A percentile compares a stretch with the other conserved stretches of the same genome.
These are phyloP conservation scores for Loripinus fragilis DNA, from an alignment of 2,888 invertebrate species.

Conservation along the genomic window DNA sequence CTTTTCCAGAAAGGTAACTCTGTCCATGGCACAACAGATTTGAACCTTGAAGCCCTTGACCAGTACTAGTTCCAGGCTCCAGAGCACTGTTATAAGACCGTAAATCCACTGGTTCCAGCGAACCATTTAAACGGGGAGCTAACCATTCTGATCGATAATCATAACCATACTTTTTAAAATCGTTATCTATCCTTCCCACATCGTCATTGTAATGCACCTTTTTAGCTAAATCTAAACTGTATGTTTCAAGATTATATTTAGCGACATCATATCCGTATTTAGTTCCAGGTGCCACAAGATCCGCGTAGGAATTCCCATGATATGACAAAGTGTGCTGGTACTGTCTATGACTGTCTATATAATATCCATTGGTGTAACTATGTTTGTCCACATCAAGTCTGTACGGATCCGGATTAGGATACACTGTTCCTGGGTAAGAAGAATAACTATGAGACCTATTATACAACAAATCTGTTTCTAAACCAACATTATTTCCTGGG, in stretches of 20 bases:
- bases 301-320: constrained; percentile 79
- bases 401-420: constrained; percentile 73
- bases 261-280: constrained; percentile 80
- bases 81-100: constrained; percentile 71
- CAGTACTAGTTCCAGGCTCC: constrained; percentile 62
- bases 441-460: constrained; percentile 75
- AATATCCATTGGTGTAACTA: constrained; percentile 79
- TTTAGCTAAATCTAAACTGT: constrained; percentile 80
- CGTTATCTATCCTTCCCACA: constrained; percentile 71
- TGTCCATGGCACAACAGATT: constrained; percentile 60
- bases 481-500: constrained; percentile 73
- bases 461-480: constrained; percentile 76
- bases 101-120: constrained; percentile 75
- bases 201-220: constrained; percentile 79
- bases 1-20: constrained; percentile 54
- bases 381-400: constrained; percentile 78
- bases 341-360: constrained; percentile 77
- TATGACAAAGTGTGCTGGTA: constrained; percentile 80
- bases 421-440: constrained; percentile 70
- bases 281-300: constrained; percentile 75
- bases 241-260: constrained; percentile 78
- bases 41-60: constrained; percentile 64
- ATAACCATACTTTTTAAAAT: constrained; percentile 76
- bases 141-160: constrained; percentile 71
- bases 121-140: constrained; percentile 73